Evolutionary conservation across 2,888 invertebrate genomes (phyloP).

Genomic region (Pachydiplax longipennis): DNA sequence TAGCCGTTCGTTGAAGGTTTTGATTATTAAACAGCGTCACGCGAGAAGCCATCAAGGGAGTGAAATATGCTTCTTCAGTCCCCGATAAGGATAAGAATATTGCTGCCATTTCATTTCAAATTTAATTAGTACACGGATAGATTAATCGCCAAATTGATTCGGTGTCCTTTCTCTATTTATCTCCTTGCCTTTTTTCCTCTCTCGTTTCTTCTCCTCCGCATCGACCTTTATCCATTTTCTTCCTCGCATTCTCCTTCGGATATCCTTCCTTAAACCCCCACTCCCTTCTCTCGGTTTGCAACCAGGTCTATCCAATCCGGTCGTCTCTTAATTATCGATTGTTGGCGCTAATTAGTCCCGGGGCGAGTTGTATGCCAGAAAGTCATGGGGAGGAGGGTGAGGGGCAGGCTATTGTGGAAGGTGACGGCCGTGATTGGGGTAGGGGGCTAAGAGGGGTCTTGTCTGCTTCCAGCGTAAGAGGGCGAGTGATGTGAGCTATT

Average conservation of each 20-base stretch:
- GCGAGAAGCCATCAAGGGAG: background rate
- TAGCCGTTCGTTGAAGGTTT: background rate
- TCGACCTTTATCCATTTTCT: background rate
- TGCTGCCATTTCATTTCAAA: background rate
- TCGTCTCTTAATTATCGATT: slow-evolving; percentile 44
- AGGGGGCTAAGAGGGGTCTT: background rate
- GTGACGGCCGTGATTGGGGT: background rate
- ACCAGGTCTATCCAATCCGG: slow-evolving; percentile 16
- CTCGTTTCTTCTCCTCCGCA: background rate
- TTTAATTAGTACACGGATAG: background rate
- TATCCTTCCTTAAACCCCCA: background rate
- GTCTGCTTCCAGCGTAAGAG: background rate
- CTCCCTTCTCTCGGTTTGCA: background rate
- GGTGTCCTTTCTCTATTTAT: background rate
- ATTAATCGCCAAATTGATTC: background rate
- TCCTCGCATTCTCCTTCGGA: too few species aligned
- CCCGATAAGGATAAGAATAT: slow-evolving; percentile 15
- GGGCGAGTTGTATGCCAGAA: slow-evolving; percentile 32
- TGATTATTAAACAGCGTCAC: background rate
- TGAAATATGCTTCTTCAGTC: background rate
- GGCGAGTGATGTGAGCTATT: background rate
- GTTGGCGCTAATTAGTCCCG: slow-evolving; percentile 44
- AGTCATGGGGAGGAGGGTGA: background rate
- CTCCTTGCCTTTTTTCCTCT: background rate
- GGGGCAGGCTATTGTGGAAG: background rate